Percentiles rank a stretch among this genome's conserved stretches.
These are phyloP conservation scores for Amblyopsis rosae DNA, from an alignment of 2,113 vertebrate species.

Conservation along the genomic window DNA sequence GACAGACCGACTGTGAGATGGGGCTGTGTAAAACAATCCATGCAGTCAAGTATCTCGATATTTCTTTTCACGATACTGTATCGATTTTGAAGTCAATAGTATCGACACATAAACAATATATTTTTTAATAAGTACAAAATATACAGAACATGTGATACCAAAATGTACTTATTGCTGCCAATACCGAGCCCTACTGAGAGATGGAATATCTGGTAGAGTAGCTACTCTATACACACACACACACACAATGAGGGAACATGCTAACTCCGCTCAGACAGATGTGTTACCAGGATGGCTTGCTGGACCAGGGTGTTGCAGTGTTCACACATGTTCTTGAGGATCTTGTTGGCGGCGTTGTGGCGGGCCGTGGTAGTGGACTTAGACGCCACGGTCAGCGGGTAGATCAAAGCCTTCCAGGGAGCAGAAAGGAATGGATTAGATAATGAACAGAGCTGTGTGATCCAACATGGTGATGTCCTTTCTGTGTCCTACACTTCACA, in stretches of 20 bases:
- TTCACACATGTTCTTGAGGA: constrained; percentile 99
- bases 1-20: too few species aligned
- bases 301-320: constrained; percentile 97
- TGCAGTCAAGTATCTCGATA: too few species aligned
- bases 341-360: constrained; percentile 97
- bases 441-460: not conserved
- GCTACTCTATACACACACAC: not conserved
- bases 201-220: not conserved
- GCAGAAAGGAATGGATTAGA: constrained; percentile 1
- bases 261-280: not conserved
- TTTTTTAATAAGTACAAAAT: too few species aligned
- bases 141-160: too few species aligned
- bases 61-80: too few species aligned
- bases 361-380: constrained; percentile 97
- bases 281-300: constrained; percentile 95
- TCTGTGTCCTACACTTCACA: not conserved
- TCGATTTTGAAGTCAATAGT: too few species aligned
- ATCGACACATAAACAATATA: too few species aligned
- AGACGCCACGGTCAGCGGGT: constrained; percentile 96
- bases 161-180: too few species aligned
- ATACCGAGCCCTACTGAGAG: not conserved
- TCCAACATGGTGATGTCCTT: not conserved
- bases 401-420: constrained; percentile 89
- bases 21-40: too few species aligned
- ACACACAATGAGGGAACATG: not conserved